Percentiles rank a stretch among this genome's conserved stretches.
phyloP scores from a whole-genome alignment of 2,113 vertebrate genomes.

The Phaethon lepturus region DNA sequence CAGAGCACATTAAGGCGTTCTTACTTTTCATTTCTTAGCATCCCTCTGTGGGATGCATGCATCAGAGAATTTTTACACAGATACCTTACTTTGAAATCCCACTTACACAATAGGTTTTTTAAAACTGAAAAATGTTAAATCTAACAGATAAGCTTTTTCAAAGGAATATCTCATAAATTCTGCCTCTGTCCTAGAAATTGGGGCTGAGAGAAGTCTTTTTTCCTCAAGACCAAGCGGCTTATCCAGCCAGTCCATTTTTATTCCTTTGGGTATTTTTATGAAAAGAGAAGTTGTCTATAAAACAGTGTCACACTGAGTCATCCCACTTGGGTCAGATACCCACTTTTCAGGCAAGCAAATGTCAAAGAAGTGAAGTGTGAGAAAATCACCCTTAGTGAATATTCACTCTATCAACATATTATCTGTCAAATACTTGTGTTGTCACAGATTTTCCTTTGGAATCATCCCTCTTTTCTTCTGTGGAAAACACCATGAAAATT shows the following conservation, averaged over 20 bases:
- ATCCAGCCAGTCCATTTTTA: not conserved
- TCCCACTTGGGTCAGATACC: not conserved
- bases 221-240: not conserved
- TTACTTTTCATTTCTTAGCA: not conserved
- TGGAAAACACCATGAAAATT: not conserved
- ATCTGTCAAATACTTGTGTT: not conserved
- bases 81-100: not conserved
- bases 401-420: not conserved
- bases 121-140: not conserved
- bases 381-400: not conserved
- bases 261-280: not conserved
- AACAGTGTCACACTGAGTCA: not conserved
- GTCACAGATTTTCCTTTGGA: not conserved
- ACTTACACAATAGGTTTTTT: not conserved
- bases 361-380: conserved; percentile 18
- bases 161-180: not conserved
- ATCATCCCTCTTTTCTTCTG: not conserved
- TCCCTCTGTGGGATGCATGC: not conserved
- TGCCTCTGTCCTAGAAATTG: not conserved
- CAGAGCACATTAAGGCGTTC: not conserved
- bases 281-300: conserved; percentile 9
- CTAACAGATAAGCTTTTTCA: not conserved
- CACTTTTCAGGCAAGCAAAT: not conserved
- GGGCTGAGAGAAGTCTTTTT: not conserved
- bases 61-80: not conserved